Conservation (phyloP, 2,888 invertebrate species). For the Meiosimyza decipiens region DNA sequence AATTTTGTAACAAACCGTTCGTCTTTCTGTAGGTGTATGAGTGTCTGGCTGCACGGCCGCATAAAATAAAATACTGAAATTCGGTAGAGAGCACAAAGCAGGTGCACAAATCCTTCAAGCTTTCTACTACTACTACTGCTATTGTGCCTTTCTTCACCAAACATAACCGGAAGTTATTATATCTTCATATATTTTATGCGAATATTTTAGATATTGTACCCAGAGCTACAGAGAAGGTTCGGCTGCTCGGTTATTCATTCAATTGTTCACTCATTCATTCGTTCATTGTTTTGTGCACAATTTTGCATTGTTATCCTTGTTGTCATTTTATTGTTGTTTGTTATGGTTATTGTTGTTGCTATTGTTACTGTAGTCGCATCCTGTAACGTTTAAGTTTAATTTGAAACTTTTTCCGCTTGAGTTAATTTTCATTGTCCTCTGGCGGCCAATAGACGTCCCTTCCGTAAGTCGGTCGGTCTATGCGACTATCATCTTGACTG, state of each 20-base stretch:
- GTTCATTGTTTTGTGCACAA: conserved; percentile 4
- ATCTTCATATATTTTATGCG: conserved; percentile 58
- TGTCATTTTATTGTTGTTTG: conserved; percentile 28
- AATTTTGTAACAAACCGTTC: no score
- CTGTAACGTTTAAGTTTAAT: conserved; percentile 65
- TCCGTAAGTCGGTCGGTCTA: conserved; percentile 1
- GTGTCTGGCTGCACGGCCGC: no score
- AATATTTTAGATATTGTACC: conserved; percentile 38
- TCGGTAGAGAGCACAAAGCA: conserved; percentile 11
- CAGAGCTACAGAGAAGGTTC: conserved; percentile 42
- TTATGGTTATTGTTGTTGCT: conserved; percentile 39
- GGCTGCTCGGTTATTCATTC: conserved; percentile 37
- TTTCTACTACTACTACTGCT: not conserved
- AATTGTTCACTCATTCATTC: conserved; percentile 36
- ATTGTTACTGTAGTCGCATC: conserved; percentile 48
- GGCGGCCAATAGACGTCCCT: conserved; percentile 43
- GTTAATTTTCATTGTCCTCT: conserved; percentile 58
- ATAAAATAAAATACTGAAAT: conserved; percentile 19
- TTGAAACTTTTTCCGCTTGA: conserved; percentile 65
- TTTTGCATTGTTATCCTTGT: conserved; percentile 14
- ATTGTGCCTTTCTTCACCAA: conserved; percentile 3
- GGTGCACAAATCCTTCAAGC: conserved; percentile 23
- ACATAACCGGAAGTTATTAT: conserved; percentile 65
- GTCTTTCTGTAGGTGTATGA: no score
- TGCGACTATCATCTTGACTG: no score